Conservation (phyloP, 2,797 vertebrate species). For the Mycteria americana region DNA sequence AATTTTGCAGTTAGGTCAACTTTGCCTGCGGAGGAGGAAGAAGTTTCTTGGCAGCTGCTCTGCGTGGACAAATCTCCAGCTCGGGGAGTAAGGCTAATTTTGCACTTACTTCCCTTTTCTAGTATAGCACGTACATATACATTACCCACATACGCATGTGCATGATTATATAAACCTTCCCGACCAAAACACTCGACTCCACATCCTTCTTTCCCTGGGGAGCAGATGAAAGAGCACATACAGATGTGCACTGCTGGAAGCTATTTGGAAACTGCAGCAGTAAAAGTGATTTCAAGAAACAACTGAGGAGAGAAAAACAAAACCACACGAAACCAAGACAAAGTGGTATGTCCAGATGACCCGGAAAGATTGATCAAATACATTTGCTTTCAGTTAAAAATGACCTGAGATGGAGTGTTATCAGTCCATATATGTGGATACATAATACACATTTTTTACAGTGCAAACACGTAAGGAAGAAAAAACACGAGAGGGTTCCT, state of each 20-base stretch:
- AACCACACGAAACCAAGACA: not conserved
- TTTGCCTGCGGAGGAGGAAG: not conserved
- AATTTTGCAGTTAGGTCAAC: not conserved
- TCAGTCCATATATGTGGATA: not conserved
- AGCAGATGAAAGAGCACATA: slow-evolving; percentile 49
- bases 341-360: not conserved
- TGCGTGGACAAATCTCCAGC: not conserved
- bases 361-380: not conserved
- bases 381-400: not conserved
- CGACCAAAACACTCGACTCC: not conserved
- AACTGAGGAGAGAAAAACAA: not conserved
- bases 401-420: not conserved
- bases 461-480: not conserved
- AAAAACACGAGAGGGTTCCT: not conserved
- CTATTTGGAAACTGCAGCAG: slow-evolving; percentile 15
- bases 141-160: not conserved
- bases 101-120: not conserved
- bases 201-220: not conserved
- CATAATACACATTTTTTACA: not conserved
- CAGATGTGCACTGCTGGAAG: slow-evolving; percentile 47
- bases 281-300: not conserved
- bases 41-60: not conserved
- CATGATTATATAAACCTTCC: slow-evolving; percentile 7
- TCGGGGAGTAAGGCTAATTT: not conserved
- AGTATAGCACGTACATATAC: not conserved